Evolutionary conservation across 2,797 vertebrate genomes (phyloP).

Genomic region (Hoplostethus atlanticus): DNA sequence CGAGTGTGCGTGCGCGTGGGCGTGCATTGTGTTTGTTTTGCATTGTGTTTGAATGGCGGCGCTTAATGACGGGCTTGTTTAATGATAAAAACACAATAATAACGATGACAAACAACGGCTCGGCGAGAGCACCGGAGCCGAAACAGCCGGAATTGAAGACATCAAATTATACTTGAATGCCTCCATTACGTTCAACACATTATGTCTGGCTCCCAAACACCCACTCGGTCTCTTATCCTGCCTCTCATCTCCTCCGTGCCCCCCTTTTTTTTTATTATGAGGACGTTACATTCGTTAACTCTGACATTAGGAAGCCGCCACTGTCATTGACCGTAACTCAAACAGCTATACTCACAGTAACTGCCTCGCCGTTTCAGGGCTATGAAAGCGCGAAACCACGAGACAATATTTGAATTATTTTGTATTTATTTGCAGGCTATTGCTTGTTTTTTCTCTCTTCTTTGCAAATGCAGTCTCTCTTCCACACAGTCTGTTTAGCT

Average conservation of each 20-base stretch:
- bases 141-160: slow-evolving; percentile 65
- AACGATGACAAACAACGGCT: slow-evolving; percentile 56
- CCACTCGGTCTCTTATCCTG: slow-evolving; percentile 51
- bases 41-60: slow-evolving; percentile 26
- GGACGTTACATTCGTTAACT: background rate
- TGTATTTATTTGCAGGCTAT: background rate
- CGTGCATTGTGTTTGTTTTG: slow-evolving; percentile 20
- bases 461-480: slow-evolving; percentile 23
- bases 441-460: background rate
- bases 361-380: slow-evolving; percentile 25
- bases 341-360: slow-evolving; percentile 31
- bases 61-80: slow-evolving; percentile 48
- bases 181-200: slow-evolving; percentile 65
- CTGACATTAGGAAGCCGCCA: slow-evolving; percentile 10
- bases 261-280: slow-evolving; percentile 31
- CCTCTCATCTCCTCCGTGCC: slow-evolving; percentile 27
- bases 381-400: slow-evolving; percentile 23
- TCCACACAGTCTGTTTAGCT: slow-evolving; percentile 19
- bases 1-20: slow-evolving; percentile 4
- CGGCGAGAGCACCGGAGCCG: slow-evolving; percentile 45
- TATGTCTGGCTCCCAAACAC: slow-evolving; percentile 51
- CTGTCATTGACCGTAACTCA: slow-evolving; percentile 22
- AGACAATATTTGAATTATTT: slow-evolving; percentile 1
- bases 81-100: slow-evolving; percentile 64
- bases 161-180: slow-evolving; percentile 52